Evolutionary conservation across 2,888 invertebrate species (phyloP).

Genomic region (Macrophya annulata): DNA sequence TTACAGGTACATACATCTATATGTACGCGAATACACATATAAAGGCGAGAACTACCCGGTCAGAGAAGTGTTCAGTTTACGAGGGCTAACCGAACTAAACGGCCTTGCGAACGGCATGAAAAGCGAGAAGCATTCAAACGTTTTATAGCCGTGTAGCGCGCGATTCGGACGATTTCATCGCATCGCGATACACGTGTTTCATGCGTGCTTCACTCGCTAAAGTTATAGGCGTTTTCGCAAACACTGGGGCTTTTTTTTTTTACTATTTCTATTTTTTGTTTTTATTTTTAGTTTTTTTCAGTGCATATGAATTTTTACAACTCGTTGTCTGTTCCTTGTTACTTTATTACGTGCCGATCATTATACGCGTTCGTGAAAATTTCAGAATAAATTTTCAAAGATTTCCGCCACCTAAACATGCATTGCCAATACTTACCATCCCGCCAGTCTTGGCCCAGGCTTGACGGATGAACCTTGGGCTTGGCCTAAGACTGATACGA

Average conservation of each 20-base stretch:
- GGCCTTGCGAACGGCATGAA: conserved; percentile 50
- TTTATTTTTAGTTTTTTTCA: not conserved
- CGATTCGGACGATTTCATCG: conserved; percentile 52
- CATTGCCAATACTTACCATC: no score
- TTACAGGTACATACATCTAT: not conserved
- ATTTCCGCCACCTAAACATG: not conserved
- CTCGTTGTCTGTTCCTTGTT: not conserved
- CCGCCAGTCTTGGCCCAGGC: no score
- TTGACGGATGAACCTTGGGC: no score
- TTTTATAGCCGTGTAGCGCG: conserved; percentile 43
- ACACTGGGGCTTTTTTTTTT: not conserved
- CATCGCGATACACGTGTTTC: conserved; percentile 45
- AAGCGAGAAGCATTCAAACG: conserved; percentile 44
- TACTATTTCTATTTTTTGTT: not conserved
- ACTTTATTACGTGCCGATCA: not conserved
- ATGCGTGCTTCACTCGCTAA: conserved; percentile 2
- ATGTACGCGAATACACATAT: not conserved
- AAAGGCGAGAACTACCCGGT: not conserved
- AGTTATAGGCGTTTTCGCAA: conserved; percentile 36
- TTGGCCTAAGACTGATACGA: no score
- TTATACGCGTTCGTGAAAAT: not conserved
- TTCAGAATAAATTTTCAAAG: not conserved
- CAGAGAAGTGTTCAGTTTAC: conserved; percentile 50
- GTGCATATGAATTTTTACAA: not conserved
- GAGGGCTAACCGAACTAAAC: conserved; percentile 52